Evolutionary conservation across 2,113 vertebrate species (phyloP).

Genomic region (Ivindomyrus marchei): DNA sequence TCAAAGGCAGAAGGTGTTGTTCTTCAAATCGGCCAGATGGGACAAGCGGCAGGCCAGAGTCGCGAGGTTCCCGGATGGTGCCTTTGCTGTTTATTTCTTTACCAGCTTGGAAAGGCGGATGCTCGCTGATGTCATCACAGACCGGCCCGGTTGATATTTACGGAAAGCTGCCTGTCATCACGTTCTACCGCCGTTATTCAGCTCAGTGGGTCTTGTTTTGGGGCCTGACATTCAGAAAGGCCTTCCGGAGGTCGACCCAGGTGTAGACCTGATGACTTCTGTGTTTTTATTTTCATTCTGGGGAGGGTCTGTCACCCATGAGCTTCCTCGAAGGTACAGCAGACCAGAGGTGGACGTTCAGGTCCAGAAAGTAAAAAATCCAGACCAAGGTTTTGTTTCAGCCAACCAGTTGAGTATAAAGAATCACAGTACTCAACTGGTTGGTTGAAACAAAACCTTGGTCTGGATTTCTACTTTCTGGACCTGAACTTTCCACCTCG

Average conservation of each 20-base stretch:
- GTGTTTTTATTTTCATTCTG: background rate
- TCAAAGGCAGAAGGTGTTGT: background rate
- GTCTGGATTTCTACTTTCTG: background rate
- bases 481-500: background rate
- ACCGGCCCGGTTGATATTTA: background rate
- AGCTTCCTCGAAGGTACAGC: background rate
- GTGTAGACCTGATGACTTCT: background rate
- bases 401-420: background rate
- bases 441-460: background rate
- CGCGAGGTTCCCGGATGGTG: background rate
- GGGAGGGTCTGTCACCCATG: background rate
- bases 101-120: background rate
- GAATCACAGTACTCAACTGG: background rate
- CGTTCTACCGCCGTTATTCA: background rate
- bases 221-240: background rate
- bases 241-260: background rate
- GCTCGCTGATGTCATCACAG: background rate
- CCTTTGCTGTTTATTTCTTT: background rate
- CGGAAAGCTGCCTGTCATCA: background rate
- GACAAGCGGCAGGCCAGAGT: background rate
- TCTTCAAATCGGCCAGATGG: background rate
- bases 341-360: background rate
- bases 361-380: background rate
- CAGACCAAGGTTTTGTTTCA: background rate
- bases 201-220: background rate